Evolutionary conservation across 2,113 vertebrate species (phyloP).

Genomic region (Tenrec ecaudatus): DNA sequence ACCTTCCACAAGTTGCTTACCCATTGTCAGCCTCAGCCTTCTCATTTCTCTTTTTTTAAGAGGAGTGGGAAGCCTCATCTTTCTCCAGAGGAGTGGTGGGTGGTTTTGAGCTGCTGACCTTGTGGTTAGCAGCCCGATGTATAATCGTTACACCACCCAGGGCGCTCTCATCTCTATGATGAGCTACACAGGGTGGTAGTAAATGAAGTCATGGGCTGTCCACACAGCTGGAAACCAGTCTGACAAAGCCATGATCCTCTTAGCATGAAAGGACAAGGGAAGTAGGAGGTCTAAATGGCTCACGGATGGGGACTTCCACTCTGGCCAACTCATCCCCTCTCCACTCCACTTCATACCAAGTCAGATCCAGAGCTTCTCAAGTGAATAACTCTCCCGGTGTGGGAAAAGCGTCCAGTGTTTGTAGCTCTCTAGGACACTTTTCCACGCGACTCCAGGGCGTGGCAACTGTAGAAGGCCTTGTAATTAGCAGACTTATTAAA

Average conservation of each 20-base stretch:
- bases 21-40: neutral
- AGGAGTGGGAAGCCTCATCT: too few relatives aligned
- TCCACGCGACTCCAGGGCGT: neutral
- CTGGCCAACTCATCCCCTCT: neutral
- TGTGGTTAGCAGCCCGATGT: too few relatives aligned
- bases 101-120: too few relatives aligned
- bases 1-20: conserved; percentile 10
- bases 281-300: neutral
- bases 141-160: too few relatives aligned
- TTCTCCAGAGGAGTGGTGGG: too few relatives aligned
- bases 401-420: neutral
- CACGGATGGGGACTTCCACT: neutral
- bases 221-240: neutral
- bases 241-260: neutral
- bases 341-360: neutral
- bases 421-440: neutral
- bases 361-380: neutral
- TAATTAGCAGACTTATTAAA: conserved; percentile 66
- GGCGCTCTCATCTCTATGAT: neutral
- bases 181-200: neutral
- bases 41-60: neutral
- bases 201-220: neutral
- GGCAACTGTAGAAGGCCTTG: conserved; percentile 32
- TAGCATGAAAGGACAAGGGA: neutral
- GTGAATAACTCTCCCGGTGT: neutral